Evolutionary conservation across 2,797 vertebrate genomes (phyloP), one percentile per base, ranked within the genome.

Genomic region (Anguilla obscura): DNA sequence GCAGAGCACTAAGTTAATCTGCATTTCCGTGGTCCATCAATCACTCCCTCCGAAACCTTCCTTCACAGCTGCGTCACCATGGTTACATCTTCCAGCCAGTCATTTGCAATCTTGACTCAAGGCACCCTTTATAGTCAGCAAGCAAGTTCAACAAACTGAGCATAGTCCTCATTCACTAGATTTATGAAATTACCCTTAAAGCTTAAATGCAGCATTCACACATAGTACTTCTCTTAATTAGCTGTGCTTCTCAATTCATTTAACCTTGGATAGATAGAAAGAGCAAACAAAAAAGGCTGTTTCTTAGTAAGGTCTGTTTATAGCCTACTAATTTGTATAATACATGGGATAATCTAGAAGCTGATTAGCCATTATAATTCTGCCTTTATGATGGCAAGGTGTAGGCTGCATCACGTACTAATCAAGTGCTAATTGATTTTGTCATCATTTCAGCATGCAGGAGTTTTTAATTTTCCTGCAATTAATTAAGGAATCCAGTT

Each of bases 401-500:
- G 33, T 45, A 45, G 74, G 6, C 74, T 45, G 7, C 74, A 79
- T 50, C 40, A n/a, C n/a, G 45, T n/a, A 82, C 18, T n/a, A 82
- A 82, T 82, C 79, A 82, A 50, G 6, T n/a, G 18, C 21, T 82
- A 82, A 82, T 82, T 82, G 79, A 24, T 48, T 82, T 45, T 79
- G 74, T 36, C 7, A 5, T 79, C 74, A 45, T 45, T 79, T 45
- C 1, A 48, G 21, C 79, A 50, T 50, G 79, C 79, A 24, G 45
- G 8, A 1, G 40, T 21, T 82, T 82, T 50, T 50, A 82, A 82
- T 82, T 50, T 45, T 50, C 18, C 18, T 50, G 79, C 40, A 82
- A 82, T 82, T 82, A 82, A 82, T 48, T 50, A 82, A 50, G 79
- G 40, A 50, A 82, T 76, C 16, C 14, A 76, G 74, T 82, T 82